phyloP scores from a whole-genome alignment of 2,113 vertebrate genomes.

The Gambusia affinis region DNA sequence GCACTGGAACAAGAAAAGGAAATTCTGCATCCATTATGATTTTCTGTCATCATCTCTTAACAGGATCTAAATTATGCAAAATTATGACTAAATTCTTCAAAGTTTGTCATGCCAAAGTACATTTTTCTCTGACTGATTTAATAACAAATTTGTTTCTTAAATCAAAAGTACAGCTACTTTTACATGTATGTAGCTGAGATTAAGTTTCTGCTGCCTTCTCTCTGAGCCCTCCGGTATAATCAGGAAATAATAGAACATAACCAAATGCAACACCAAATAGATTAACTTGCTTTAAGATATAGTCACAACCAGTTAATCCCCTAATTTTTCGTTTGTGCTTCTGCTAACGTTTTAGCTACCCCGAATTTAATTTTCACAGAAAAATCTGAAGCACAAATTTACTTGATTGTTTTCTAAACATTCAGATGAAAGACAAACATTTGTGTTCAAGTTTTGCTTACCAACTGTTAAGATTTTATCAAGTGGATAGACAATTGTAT shows the following conservation, averaged over 20 bases:
- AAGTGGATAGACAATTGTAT: too few relatives aligned
- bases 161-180: neutral
- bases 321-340: too few relatives aligned
- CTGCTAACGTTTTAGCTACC: too few relatives aligned
- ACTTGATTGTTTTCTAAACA: too few relatives aligned
- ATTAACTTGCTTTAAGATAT: neutral
- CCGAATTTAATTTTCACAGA: too few relatives aligned
- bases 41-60: constrained; percentile 5
- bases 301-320: too few relatives aligned
- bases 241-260: constrained; percentile 11
- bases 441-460: too few relatives aligned
- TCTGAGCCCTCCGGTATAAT: constrained; percentile 9
- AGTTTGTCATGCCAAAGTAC: neutral
- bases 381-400: too few relatives aligned
- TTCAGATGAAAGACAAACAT: too few relatives aligned
- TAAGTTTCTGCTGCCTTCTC: constrained; percentile 7
- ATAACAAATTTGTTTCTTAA: neutral
- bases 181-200: neutral
- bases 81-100: constrained; percentile 19
- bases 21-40: constrained; percentile 18
- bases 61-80: constrained; percentile 22
- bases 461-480: too few relatives aligned
- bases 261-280: constrained; percentile 26
- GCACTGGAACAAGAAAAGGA: neutral
- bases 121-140: neutral